These are phyloP conservation scores for Catharus minimus DNA, from an alignment of 2,113 vertebrate genomes.

Conservation along the genomic window DNA sequence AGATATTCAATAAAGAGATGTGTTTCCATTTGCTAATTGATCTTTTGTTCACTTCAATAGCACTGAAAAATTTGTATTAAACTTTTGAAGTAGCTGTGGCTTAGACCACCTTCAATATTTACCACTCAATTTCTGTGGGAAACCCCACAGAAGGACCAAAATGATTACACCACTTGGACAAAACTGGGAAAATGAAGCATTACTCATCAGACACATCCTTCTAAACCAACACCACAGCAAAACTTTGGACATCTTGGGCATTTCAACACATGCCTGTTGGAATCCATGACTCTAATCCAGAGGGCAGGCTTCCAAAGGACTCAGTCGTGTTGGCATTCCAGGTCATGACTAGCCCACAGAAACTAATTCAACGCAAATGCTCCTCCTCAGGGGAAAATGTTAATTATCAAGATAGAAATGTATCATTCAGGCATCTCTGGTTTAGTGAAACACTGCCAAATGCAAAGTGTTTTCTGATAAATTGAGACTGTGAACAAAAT, in stretches of 20 bases:
- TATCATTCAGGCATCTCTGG: background rate
- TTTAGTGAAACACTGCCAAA: background rate
- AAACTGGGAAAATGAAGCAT: background rate
- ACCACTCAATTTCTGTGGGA: background rate
- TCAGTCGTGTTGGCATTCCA: background rate
- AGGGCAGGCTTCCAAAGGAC: background rate
- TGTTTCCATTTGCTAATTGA: background rate
- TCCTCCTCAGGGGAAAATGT: background rate
- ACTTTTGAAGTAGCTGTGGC: background rate
- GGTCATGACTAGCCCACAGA: background rate
- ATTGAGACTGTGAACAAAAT: background rate
- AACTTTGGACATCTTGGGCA: background rate
- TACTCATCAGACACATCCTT: background rate
- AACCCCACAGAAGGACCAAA: background rate
- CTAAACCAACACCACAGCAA: fast-evolving
- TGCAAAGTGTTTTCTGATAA: background rate
- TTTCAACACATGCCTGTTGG: background rate
- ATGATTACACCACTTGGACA: background rate
- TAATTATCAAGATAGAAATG: background rate
- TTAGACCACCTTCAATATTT: background rate
- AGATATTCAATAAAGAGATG: background rate
- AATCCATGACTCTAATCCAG: background rate
- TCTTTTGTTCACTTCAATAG: background rate
- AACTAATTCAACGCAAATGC: background rate
- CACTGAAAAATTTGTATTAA: background rate